Conservation (phyloP, 2,113 vertebrate species). For the Ovibos moschatus region DNA sequence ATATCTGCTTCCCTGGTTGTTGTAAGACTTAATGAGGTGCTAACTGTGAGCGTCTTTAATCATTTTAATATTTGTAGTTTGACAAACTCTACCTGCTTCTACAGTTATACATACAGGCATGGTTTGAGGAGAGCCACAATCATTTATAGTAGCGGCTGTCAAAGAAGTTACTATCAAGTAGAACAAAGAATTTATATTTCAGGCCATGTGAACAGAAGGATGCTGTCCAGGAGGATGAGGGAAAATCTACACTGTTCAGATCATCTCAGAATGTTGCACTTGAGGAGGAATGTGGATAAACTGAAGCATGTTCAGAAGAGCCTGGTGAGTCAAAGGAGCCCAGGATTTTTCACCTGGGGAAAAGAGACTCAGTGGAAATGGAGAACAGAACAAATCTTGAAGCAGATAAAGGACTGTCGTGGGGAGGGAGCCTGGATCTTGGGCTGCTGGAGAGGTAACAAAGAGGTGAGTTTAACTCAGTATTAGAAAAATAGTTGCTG, state of each 20-base stretch:
- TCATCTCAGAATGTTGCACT: neutral
- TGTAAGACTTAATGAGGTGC: neutral
- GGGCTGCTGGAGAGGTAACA: neutral
- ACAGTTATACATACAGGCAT: too few relatives aligned
- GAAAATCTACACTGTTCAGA: rapidly evolving
- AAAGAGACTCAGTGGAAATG: neutral
- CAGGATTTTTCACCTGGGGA: neutral
- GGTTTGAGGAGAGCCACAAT: neutral
- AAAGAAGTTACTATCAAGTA: neutral
- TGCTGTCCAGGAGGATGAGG: neutral
- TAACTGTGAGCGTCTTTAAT: neutral
- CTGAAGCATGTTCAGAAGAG: neutral
- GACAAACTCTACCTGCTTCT: neutral
- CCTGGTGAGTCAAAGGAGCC: neutral
- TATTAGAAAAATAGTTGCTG: neutral
- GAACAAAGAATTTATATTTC: neutral
- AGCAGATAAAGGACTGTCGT: neutral
- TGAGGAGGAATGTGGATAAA: neutral
- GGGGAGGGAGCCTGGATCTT: neutral
- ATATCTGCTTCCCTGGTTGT: neutral
- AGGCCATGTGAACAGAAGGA: neutral
- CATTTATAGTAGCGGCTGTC: rapidly evolving
- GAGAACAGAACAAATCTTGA: neutral
- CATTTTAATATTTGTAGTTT: neutral
- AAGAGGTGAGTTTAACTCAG: neutral